phyloP scores from a whole-genome alignment of 2,888 invertebrate genomes.

The Drosophila barbarae region DNA sequence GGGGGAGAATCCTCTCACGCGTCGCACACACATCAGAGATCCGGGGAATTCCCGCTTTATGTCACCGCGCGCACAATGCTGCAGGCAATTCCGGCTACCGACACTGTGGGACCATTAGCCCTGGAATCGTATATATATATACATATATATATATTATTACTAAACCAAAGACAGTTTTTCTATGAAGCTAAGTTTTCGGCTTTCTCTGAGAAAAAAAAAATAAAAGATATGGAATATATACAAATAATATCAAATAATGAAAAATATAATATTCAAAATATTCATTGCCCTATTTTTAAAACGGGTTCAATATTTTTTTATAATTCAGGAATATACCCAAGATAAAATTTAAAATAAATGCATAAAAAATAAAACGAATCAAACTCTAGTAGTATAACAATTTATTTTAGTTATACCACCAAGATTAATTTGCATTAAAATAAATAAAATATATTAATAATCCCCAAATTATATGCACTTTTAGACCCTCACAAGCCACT shows the following conservation, averaged over 20 bases:
- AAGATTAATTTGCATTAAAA: neutral
- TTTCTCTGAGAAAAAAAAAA: neutral
- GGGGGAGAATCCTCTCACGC: slow-evolving; percentile 10
- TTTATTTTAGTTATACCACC: no score
- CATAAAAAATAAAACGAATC: no score
- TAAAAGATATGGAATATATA: no score
- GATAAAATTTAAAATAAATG: no score
- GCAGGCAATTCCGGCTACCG: slow-evolving; percentile 12
- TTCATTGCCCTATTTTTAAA: no score
- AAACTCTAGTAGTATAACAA: no score
- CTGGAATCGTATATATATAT: neutral
- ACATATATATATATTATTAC: neutral
- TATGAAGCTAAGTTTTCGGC: no score
- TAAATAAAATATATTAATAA: neutral
- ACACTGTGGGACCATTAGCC: slow-evolving; percentile 16
- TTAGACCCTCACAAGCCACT: slow-evolving; percentile 5
- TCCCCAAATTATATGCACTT: neutral
- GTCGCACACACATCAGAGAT: slow-evolving; percentile 29
- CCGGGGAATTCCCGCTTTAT: slow-evolving; percentile 33
- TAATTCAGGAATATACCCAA: no score
- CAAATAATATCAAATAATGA: no score
- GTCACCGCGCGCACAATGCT: slow-evolving; percentile 11
- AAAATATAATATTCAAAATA: no score
- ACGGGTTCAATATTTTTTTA: no score
- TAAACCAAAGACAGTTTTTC: neutral